Evolutionary conservation across 2,797 vertebrate species (phyloP).

Genomic region (Neosilurus mollespiculum): DNA sequence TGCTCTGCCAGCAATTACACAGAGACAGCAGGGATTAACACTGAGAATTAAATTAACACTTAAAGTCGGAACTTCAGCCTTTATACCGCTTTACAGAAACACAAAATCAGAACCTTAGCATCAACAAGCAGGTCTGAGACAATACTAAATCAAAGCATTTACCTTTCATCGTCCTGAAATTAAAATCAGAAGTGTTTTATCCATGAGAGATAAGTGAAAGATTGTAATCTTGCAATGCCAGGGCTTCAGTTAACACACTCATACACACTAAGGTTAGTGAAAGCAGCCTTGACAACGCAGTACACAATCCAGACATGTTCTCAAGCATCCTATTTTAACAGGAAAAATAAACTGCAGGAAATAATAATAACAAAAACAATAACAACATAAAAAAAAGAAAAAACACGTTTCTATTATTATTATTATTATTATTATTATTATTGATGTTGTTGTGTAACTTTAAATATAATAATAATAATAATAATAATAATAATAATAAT

Average conservation of each 20-base stretch:
- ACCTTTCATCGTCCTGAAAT: constrained; percentile 33
- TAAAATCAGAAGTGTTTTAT: background rate
- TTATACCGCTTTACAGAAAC: background rate
- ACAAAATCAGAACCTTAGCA: background rate
- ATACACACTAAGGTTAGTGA: constrained; percentile 64
- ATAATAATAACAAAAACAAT: background rate
- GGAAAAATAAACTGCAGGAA: too few species aligned
- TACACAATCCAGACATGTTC: constrained; percentile 50
- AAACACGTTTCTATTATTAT: too few species aligned
- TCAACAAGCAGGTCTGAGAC: background rate
- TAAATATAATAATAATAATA: background rate
- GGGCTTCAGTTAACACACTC: constrained; percentile 20
- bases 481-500: background rate
- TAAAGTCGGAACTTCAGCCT: background rate
- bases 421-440: too few species aligned
- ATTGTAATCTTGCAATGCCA: background rate
- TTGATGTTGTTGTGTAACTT: too few species aligned
- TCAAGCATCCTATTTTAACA: background rate
- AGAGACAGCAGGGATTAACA: constrained; percentile 45
- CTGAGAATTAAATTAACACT: constrained; percentile 68
- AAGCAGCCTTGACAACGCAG: constrained; percentile 78
- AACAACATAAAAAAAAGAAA: background rate
- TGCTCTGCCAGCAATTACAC: constrained; percentile 69
- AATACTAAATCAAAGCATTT: background rate
- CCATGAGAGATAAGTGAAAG: background rate